Evolutionary conservation across 2,113 vertebrate species (phyloP).

Genomic region (Chitala chitala): DNA sequence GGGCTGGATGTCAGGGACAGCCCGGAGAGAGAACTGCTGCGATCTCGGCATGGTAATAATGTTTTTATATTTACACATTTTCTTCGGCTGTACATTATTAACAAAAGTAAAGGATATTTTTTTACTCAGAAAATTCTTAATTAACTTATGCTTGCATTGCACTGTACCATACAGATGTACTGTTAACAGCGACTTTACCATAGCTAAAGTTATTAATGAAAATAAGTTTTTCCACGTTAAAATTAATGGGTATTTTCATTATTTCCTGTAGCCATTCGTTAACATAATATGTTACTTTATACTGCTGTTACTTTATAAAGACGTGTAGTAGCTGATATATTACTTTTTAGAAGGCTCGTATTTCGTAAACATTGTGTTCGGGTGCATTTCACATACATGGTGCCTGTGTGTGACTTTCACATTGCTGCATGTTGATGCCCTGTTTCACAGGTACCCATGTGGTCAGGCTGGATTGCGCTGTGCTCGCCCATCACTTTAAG

Average conservation of each 20-base stretch:
- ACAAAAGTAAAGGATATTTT: background rate
- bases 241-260: too few species aligned
- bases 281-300: background rate
- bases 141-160: background rate
- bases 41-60: conserved; percentile 46
- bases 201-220: background rate
- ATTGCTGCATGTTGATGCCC: too few species aligned
- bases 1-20: conserved; percentile 78
- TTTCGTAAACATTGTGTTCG: too few species aligned
- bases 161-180: background rate
- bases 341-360: too few species aligned
- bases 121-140: too few species aligned
- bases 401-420: too few species aligned
- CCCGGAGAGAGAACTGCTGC: conserved; percentile 56
- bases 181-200: background rate
- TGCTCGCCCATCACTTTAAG: too few species aligned
- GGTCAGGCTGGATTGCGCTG: too few species aligned
- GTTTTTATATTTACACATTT: background rate
- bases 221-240: background rate
- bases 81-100: background rate
- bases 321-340: background rate
- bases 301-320: background rate
- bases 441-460: too few species aligned
- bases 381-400: too few species aligned
- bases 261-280: background rate